These are phyloP conservation scores for Psococerastis gibbosa DNA, from an alignment of 2,888 invertebrate species.

Conservation along the genomic window DNA sequence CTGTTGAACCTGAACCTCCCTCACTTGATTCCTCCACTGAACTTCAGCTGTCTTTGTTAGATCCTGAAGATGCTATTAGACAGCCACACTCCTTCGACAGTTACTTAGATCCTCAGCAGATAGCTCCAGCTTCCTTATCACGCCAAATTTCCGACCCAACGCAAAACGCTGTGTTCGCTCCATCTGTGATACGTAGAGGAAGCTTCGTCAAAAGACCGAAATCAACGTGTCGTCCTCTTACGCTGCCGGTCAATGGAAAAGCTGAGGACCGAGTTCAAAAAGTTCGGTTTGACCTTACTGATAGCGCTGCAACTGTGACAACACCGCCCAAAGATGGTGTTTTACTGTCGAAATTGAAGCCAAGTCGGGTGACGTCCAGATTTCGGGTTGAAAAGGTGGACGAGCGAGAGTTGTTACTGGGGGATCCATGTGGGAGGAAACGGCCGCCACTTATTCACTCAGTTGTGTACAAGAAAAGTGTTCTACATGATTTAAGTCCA, in stretches of 20 bases:
- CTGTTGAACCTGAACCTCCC: background rate
- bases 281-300: conserved; percentile 2
- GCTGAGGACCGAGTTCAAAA: conserved; percentile 4
- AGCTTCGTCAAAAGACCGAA: conserved; percentile 3
- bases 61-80: background rate
- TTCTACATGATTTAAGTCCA: conserved; percentile 1
- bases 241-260: background rate
- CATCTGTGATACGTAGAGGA: conserved; percentile 2
- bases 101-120: conserved; percentile 8
- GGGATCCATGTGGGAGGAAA: background rate
- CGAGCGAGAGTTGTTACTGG: background rate
- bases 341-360: conserved; percentile 1
- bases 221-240: conserved; percentile 2
- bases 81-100: conserved; percentile 8
- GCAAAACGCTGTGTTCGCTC: conserved; percentile 5
- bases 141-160: conserved; percentile 7
- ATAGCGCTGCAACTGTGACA: background rate
- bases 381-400: conserved; percentile 4
- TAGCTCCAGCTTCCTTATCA: background rate
- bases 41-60: background rate
- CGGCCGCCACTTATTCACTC: conserved; percentile 8
- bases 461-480: conserved; percentile 5
- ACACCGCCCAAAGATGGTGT: background rate
- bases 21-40: background rate
- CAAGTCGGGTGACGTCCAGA: background rate